A percentile compares a stretch with the other conserved stretches of the same genome.
Conservation (phyloP, 2,797 vertebrate genomes). For the Microhierax caerulescens region DNA sequence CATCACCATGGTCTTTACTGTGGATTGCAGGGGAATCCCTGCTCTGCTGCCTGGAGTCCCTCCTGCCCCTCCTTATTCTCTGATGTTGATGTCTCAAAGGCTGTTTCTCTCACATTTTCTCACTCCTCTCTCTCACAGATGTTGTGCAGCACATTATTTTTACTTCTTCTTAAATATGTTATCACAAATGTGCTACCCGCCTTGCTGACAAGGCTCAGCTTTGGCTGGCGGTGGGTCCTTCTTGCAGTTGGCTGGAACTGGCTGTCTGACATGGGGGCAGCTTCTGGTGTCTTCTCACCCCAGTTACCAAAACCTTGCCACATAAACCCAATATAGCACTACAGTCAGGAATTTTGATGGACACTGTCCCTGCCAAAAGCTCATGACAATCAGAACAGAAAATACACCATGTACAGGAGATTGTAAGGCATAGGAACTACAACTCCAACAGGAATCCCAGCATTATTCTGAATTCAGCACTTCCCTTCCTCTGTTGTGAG, state of each 20-base stretch:
- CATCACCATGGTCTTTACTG: neutral
- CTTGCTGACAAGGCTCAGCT: neutral
- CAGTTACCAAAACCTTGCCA: neutral
- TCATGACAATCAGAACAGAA: neutral
- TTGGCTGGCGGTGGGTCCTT: neutral
- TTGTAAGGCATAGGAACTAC: neutral
- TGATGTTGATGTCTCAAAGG: neutral
- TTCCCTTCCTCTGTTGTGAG: neutral
- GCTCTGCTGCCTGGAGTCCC: neutral
- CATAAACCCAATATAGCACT: neutral
- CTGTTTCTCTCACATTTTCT: neutral
- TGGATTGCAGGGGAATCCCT: fast-evolving
- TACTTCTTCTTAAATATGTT: neutral
- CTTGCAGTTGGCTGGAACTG: neutral
- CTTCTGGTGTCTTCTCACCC: too few species aligned
- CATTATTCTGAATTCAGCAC: neutral
- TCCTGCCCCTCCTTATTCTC: neutral
- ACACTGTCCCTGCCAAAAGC: fast-evolving
- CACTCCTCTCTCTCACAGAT: neutral
- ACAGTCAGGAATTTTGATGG: neutral
- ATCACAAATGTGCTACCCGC: neutral
- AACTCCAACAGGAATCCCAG: neutral
- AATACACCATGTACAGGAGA: neutral
- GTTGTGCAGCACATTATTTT: neutral
- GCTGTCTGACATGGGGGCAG: neutral